Conservation (phyloP, 2,888 invertebrate genomes). For the Megastigmus dorsalis region DNA sequence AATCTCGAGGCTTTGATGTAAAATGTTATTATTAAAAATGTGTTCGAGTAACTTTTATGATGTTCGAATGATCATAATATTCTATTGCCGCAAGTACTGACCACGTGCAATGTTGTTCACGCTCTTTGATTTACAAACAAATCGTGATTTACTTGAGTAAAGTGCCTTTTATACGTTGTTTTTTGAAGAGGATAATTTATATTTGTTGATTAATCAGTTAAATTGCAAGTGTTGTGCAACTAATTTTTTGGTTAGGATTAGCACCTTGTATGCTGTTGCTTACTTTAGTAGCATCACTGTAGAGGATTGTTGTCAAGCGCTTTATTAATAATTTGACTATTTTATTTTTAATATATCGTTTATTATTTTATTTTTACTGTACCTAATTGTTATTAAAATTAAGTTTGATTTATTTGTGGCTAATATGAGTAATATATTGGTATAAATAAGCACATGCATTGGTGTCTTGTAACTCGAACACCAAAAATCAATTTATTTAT, state of each 20-base stretch:
- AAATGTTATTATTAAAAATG: no score
- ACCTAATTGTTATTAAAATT: not conserved
- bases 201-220: not conserved
- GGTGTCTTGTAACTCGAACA: no score
- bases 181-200: not conserved
- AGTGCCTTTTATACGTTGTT: no score
- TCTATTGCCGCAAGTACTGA: slow-evolving; percentile 38
- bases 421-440: not conserved
- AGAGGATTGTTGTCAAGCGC: not conserved
- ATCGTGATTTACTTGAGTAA: no score
- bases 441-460: not conserved
- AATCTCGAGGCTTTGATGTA: no score
- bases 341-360: not conserved
- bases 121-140: no score
- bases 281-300: slow-evolving; percentile 11
- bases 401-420: no score
- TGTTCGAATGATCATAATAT: no score
- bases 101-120: slow-evolving; percentile 57
- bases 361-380: not conserved
- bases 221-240: not conserved
- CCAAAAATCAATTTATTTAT: no score
- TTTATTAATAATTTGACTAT: not conserved
- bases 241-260: slow-evolving; percentile 35
- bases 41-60: no score
- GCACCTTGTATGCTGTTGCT: not conserved